These are phyloP conservation scores for Calliphora vomitoria DNA, from an alignment of 2,888 invertebrate species.

Conservation along the genomic window DNA sequence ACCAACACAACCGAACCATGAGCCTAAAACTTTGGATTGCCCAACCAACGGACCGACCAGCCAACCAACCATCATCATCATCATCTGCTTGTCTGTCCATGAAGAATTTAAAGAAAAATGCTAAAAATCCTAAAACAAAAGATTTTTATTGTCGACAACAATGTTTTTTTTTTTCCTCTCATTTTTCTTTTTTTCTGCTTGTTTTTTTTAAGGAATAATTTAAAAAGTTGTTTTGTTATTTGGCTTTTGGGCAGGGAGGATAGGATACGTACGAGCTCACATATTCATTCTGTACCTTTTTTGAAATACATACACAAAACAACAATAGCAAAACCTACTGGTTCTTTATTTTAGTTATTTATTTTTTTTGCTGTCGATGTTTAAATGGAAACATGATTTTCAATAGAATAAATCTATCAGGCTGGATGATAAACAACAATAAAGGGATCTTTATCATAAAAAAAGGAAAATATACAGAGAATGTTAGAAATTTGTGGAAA, in stretches of 20 bases:
- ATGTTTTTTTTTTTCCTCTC: conserved; percentile 15
- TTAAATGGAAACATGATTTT: conserved; percentile 62
- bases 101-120: conserved; percentile 59
- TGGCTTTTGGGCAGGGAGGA: conserved; percentile 56
- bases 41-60: not conserved
- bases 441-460: conserved; percentile 11
- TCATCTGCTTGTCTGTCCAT: conserved; percentile 31
- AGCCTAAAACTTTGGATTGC: conserved; percentile 41
- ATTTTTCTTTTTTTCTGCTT: not conserved
- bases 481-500: not conserved
- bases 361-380: not conserved
- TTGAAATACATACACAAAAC: conserved; percentile 19
- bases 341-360: conserved; percentile 6
- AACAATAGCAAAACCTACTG: conserved; percentile 27
- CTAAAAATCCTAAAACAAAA: conserved; percentile 60
- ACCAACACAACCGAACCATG: not conserved
- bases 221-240: conserved; percentile 44
- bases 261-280: not conserved
- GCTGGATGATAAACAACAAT: conserved; percentile 40
- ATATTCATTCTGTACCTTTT: conserved; percentile 13
- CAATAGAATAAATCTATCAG: conserved; percentile 62
- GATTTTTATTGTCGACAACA: conserved; percentile 65
- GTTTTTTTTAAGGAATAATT: conserved; percentile 42
- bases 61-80: not conserved
- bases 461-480: not conserved